These are phyloP conservation scores for Melolontha melolontha DNA, from an alignment of 2,888 invertebrate genomes.

Conservation along the genomic window DNA sequence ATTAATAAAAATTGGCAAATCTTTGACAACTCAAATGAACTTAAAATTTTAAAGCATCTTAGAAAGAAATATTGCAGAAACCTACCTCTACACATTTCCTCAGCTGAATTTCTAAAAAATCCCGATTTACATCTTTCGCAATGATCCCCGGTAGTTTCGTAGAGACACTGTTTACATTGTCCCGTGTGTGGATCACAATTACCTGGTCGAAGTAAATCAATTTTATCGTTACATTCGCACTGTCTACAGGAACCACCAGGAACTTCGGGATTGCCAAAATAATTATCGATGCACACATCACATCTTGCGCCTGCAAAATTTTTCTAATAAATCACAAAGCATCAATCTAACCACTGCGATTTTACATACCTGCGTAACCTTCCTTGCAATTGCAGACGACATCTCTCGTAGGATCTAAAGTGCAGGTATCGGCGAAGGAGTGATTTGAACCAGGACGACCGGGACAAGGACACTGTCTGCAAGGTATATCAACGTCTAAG, in stretches of 20 bases:
- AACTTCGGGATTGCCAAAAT: slow-evolving; percentile 90
- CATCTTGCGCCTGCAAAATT: slow-evolving; percentile 74
- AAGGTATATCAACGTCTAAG: slow-evolving; percentile 89
- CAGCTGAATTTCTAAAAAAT: slow-evolving; percentile 89
- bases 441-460: slow-evolving; percentile 85
- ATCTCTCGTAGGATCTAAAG: slow-evolving; percentile 87
- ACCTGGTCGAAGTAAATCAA: slow-evolving; percentile 84
- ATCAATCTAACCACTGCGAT: not conserved
- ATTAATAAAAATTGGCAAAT: too few species aligned
- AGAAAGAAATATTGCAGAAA: not conserved
- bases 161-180: slow-evolving; percentile 90
- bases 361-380: slow-evolving; percentile 79
- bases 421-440: slow-evolving; percentile 90
- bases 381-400: slow-evolving; percentile 91
- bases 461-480: slow-evolving; percentile 95
- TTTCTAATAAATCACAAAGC: not conserved
- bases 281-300: slow-evolving; percentile 95
- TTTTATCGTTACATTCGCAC: slow-evolving; percentile 95
- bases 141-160: slow-evolving; percentile 91
- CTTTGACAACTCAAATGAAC: too few species aligned
- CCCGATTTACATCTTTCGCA: slow-evolving; percentile 92
- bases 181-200: slow-evolving; percentile 95
- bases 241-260: slow-evolving; percentile 85
- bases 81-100: slow-evolving; percentile 78
- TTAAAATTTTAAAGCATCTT: slow-evolving; percentile 23